phyloP scores from a whole-genome alignment of 2,113 vertebrate genomes.

The Erpornis zantholeuca region DNA sequence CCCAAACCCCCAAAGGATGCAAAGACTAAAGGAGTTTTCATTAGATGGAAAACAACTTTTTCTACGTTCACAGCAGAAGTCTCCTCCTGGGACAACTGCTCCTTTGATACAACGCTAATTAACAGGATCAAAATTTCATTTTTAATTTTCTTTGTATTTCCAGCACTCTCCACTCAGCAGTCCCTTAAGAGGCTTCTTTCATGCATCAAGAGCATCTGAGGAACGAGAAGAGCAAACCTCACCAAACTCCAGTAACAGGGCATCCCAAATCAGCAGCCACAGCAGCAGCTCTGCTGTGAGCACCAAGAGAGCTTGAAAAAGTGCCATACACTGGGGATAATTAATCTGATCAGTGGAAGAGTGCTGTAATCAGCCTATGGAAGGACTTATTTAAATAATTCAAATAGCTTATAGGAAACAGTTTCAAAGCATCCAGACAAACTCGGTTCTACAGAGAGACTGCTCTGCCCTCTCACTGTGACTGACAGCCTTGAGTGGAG shows the following conservation, averaged over 20 bases:
- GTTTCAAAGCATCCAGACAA: constrained; percentile 27
- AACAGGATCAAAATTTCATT: constrained; percentile 15
- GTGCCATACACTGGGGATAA: neutral
- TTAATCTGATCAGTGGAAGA: constrained; percentile 35
- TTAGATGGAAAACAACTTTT: neutral
- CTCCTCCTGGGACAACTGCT: neutral
- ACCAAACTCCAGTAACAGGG: neutral
- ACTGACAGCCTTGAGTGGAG: neutral
- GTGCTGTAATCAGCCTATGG: constrained; percentile 4
- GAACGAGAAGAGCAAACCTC: neutral
- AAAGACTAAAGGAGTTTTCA: neutral
- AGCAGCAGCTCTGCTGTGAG: constrained; percentile 5
- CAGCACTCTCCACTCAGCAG: neutral
- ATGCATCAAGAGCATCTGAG: neutral
- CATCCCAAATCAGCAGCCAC: neutral
- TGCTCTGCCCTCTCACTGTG: neutral
- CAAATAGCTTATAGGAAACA: constrained; percentile 25
- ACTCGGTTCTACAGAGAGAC: neutral
- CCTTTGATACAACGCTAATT: constrained; percentile 45
- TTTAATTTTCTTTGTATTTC: constrained; percentile 39
- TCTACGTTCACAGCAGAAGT: neutral
- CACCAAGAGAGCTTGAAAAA: neutral
- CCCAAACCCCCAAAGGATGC: neutral
- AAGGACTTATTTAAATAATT: constrained; percentile 47
- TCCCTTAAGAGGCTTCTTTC: constrained; percentile 5